Conservation (phyloP, 2,888 invertebrate genomes). For the Plebejus melissa region DNA sequence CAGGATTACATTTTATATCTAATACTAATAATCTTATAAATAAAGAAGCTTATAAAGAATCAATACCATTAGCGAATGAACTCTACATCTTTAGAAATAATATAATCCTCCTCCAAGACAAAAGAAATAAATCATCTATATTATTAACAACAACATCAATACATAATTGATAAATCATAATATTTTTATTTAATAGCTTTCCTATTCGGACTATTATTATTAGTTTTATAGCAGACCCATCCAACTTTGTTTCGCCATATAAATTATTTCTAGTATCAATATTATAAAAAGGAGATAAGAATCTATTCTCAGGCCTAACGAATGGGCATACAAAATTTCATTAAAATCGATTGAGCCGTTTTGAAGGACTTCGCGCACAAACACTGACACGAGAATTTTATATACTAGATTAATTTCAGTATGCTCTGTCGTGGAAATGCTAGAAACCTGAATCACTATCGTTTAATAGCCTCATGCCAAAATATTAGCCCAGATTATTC, state of each 20-base stretch:
- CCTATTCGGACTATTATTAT: neutral
- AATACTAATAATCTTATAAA: neutral
- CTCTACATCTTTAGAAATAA: neutral
- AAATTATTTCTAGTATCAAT: no score
- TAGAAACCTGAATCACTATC: neutral
- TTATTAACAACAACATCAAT: neutral
- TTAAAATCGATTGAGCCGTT: no score
- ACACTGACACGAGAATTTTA: no score
- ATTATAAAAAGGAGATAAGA: no score
- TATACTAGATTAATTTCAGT: neutral
- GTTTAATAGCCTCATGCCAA: constrained; percentile 1
- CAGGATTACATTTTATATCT: neutral
- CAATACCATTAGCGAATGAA: neutral
- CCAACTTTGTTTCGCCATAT: no score
- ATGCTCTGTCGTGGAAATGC: neutral
- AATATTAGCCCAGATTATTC: neutral
- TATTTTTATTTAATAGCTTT: neutral
- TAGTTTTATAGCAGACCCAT: neutral
- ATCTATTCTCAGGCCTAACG: no score
- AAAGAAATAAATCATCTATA: neutral
- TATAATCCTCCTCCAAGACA: neutral
- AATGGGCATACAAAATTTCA: no score
- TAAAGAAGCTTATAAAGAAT: neutral
- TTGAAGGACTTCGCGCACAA: no score
- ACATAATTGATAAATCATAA: neutral